Base-by-base conservation (phyloP, 2,113 vertebrate species). In the Antennarius striatus region DNA sequence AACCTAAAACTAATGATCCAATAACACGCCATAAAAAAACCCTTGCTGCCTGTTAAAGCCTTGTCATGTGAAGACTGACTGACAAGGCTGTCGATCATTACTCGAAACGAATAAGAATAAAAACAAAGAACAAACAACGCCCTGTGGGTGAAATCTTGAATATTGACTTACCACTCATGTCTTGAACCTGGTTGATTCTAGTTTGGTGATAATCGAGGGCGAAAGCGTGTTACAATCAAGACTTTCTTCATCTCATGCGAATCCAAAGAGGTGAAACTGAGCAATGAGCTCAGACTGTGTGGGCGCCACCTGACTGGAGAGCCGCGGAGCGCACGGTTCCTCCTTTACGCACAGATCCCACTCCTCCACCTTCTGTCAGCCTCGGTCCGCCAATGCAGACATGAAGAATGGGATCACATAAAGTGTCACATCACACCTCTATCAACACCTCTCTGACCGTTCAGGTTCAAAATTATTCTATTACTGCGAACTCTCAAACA, bases 121-220 rank as follows among this genome's bases (percentile, higher is more conserved):
- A 0, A 3, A 0, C 17, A 1, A 10, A 12, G 10, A 43, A 9
- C 1, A 14, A 30, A 57, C 30, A 28, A 5, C 55, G 3, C 36
- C 1, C 1, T 4, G 42, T 12, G 10, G 17, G 28, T 4, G 12
- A 53, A 14, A 13, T 29, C n/a, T 12, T 11, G 3, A 45, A 12
- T 5, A 12, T 39, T 9, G 3, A 13, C 85, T 85, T 45, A 90
- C 88, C 86, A 4, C 88, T 90, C 88, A 90, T 89, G 52, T 67
- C 28, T 63, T 28, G 6, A 6, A 10, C 1, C 17, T 40, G 42
- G 8, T 71, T 30, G 16, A 8, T n/a, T 45, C 5, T 5, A 15
- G 32, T 43, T 13, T 47, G 10, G 46, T 16, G 16, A 16, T 4
- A 16, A 59, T 5, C 22, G 36, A 13, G 8, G 10, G 57, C 16